Conservation (phyloP, 2,113 vertebrate genomes). For the Leucoraja erinaceus region DNA sequence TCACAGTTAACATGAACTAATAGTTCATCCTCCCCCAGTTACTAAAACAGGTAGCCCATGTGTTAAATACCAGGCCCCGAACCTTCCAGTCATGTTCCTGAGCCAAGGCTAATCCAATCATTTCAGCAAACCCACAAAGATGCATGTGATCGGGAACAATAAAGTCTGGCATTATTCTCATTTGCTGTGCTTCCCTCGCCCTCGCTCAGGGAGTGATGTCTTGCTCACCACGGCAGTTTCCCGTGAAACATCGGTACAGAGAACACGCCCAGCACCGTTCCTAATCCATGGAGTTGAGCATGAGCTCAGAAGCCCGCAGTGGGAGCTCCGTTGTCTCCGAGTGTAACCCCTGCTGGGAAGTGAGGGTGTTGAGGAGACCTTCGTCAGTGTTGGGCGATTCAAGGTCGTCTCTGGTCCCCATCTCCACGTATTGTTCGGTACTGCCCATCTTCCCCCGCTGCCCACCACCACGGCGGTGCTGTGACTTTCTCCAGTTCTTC, state of each 20-base stretch:
- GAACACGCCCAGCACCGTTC: background rate
- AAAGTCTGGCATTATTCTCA: too few relatives aligned
- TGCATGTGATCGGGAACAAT: too few relatives aligned
- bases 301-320: background rate
- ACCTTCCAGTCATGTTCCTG: background rate
- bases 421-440: background rate
- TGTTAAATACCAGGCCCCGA: background rate
- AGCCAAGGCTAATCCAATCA: background rate
- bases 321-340: background rate
- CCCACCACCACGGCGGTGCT: background rate
- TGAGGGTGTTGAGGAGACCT: constrained; percentile 1
- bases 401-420: background rate
- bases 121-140: background rate
- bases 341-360: background rate
- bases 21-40: background rate
- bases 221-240: background rate
- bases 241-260: background rate
- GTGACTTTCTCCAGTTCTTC: background rate
- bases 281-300: background rate
- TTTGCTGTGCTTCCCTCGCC: background rate
- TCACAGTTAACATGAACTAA: too few relatives aligned
- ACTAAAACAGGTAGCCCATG: background rate
- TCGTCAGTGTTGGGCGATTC: constrained; percentile 25
- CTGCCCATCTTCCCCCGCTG: background rate
- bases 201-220: background rate